Conservation (phyloP, 2,113 vertebrate species). For the Nerophis lumbriciformis region DNA sequence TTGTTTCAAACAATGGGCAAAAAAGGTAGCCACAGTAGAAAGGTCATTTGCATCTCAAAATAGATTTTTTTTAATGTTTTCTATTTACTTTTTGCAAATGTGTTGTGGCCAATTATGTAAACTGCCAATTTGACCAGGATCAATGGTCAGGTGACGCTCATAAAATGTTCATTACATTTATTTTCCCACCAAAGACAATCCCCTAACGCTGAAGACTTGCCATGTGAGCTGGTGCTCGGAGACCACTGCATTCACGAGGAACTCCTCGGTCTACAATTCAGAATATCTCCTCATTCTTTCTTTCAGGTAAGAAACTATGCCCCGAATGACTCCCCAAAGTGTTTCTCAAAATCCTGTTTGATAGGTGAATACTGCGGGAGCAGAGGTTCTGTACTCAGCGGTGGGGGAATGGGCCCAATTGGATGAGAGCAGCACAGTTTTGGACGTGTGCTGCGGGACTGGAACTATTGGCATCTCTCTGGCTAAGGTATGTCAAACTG, state of each 20-base stretch:
- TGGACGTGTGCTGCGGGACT: conserved; percentile 93
- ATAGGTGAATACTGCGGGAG: conserved; percentile 88
- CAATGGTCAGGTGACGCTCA: too few species aligned
- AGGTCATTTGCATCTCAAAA: too few species aligned
- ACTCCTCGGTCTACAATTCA: conserved; percentile 85
- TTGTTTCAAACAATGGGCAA: too few species aligned
- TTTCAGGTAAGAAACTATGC: conserved; percentile 80
- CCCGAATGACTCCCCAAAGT: not conserved
- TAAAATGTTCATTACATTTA: too few species aligned
- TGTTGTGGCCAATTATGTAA: too few species aligned
- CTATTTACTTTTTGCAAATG: too few species aligned
- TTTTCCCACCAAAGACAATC: conserved; percentile 75
- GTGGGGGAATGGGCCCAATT: conserved; percentile 88
- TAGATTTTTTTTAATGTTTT: too few species aligned
- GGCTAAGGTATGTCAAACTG: conserved; percentile 72
- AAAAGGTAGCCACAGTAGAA: too few species aligned
- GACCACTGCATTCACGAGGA: conserved; percentile 86
- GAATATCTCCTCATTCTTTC: conserved; percentile 93
- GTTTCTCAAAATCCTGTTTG: not conserved
- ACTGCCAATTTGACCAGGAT: too few species aligned
- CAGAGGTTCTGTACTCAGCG: conserved; percentile 85
- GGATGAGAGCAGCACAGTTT: conserved; percentile 77
- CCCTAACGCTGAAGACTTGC: conserved; percentile 82
- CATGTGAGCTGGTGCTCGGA: conserved; percentile 84
- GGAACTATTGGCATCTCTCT: conserved; percentile 95